Evolutionary conservation across 2,113 vertebrate species (phyloP).

Genomic region (Cyrtonyx montezumae): DNA sequence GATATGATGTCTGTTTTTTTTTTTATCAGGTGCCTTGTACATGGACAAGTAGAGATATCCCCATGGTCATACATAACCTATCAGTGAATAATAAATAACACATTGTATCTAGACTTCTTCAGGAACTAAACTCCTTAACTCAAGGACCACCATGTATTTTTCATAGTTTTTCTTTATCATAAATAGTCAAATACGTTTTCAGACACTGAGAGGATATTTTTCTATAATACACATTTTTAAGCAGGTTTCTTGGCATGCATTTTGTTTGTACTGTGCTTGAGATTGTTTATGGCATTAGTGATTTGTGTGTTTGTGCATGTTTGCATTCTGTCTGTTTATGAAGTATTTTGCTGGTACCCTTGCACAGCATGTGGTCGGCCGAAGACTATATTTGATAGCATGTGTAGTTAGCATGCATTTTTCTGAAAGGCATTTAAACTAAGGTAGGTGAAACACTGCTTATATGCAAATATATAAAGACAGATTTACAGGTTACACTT

Average conservation of each 20-base stretch:
- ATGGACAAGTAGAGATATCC: background rate
- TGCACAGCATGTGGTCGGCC: constrained; percentile 45
- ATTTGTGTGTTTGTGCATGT: constrained; percentile 66
- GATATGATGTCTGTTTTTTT: background rate
- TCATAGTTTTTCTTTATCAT: background rate
- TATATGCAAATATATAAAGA: background rate
- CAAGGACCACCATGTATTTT: background rate
- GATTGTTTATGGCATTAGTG: constrained; percentile 66
- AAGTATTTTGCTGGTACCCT: constrained; percentile 49
- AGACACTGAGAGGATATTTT: constrained; percentile 26
- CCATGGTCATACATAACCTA: background rate
- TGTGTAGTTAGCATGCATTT: constrained; percentile 13
- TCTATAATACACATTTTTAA: constrained; percentile 48
- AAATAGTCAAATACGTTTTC: constrained; percentile 13
- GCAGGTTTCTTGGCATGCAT: constrained; percentile 66
- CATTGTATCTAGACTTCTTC: background rate
- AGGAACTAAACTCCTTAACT: constrained; percentile 14
- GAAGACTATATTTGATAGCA: background rate
- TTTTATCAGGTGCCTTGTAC: background rate
- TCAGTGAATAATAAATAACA: background rate
- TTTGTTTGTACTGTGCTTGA: constrained; percentile 67
- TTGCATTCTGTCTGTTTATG: constrained; percentile 61
- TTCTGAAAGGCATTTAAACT: constrained; percentile 36
- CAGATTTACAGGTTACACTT: background rate
- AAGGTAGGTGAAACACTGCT: background rate